A percentile compares a stretch with the other conserved stretches of the same genome.
These are phyloP conservation scores for Ectemnius lituratus DNA, from an alignment of 2,888 invertebrate species.

Conservation along the genomic window DNA sequence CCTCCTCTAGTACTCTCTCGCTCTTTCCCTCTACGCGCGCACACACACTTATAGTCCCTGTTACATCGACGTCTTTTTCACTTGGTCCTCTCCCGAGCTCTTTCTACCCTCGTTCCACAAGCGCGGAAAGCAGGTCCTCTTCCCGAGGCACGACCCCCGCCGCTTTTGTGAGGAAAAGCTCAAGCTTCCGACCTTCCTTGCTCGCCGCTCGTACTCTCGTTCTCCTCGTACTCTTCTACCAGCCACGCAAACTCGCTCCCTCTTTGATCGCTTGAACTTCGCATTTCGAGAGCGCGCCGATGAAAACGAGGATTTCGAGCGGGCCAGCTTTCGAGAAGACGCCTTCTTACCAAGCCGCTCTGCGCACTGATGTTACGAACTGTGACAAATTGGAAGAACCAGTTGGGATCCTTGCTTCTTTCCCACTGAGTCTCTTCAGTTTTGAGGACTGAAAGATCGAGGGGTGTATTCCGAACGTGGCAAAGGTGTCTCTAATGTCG, in stretches of 20 bases:
- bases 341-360: background rate
- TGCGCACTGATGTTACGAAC: no score
- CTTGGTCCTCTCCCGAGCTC: background rate
- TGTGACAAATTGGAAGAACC: no score
- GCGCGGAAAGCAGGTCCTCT: no score
- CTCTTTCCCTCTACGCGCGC: background rate
- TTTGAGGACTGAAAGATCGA: no score
- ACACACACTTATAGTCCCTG: no score
- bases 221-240: background rate
- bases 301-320: background rate
- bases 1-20: no score
- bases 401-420: background rate
- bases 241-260: background rate
- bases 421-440: conserved; percentile 4
- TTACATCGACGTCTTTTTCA: background rate
- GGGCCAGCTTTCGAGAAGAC: background rate
- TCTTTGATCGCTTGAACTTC: conserved; percentile 13
- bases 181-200: background rate
- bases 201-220: background rate
- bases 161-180: conserved; percentile 1
- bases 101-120: background rate
- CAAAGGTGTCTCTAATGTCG: no score
- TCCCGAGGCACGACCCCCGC: background rate
- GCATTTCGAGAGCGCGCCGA: conserved; percentile 6
- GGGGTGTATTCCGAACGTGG: no score